These are phyloP conservation scores for Cryptoprocta ferox DNA, from an alignment of 2,797 vertebrate species.

Conservation along the genomic window DNA sequence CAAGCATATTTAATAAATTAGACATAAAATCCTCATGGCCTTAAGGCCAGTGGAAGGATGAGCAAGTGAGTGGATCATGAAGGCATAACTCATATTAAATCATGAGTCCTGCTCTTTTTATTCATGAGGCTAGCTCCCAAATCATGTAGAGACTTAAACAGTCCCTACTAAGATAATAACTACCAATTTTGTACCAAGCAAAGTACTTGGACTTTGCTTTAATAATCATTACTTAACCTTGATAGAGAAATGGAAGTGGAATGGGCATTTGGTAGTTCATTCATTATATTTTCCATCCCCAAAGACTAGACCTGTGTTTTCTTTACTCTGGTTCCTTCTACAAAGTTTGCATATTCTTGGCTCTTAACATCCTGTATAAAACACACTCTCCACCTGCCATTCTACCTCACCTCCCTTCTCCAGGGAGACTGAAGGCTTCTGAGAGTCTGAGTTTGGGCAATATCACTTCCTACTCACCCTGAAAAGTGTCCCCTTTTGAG, in stretches of 20 bases:
- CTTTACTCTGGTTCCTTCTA: not conserved
- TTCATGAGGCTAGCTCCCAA: not conserved
- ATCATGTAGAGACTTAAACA: not conserved
- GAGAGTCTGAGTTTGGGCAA: not conserved
- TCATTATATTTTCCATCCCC: not conserved
- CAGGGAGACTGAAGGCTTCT: not conserved
- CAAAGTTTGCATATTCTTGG: not conserved
- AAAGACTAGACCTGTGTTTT: not conserved
- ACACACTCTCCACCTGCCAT: too few species aligned
- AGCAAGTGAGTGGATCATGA: not conserved
- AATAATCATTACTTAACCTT: not conserved
- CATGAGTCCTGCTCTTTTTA: not conserved
- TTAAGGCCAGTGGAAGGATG: not conserved
- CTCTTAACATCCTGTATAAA: not conserved
- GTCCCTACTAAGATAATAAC: not conserved
- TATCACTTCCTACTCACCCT: not conserved
- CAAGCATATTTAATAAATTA: not conserved
- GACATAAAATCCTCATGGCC: not conserved
- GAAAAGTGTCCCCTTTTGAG: not conserved
- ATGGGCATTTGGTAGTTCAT: not conserved
- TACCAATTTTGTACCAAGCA: not conserved
- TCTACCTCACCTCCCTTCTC: not conserved
- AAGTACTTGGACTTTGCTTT: not conserved
- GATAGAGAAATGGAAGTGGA: not conserved
- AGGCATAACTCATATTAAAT: not conserved